Base-by-base conservation (phyloP, 2,888 invertebrate genomes). In the Caenorhabditis sp. region DNA sequence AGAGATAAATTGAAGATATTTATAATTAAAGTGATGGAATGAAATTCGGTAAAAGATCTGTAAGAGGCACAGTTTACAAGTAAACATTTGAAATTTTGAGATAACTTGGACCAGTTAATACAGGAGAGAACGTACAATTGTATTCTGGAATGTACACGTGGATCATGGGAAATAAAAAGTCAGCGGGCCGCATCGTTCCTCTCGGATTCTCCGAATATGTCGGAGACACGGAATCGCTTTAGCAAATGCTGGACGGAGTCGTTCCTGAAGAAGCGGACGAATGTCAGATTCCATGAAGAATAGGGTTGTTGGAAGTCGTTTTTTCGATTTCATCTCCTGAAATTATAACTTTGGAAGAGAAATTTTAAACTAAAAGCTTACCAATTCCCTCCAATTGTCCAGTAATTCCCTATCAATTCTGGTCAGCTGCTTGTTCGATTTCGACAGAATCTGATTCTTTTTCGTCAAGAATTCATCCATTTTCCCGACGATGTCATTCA, bases 241-340 rank as follows among this genome's bases (percentile, higher is more conserved):
- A 1, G 61, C 22, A 22, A 82, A 78, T 1, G 35, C 44, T 2
- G 77, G 72, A 15, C 76, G 69, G 2, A 82, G 62, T 11, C 72
- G 71, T 18, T 82, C 82, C 26, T 62, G 61, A 13, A 82, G 56
- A 22, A 72, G 32, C 0, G 77, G 82, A 4, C 72, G 71, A n/a
- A 82, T 72, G 35, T 82, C 82, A n/a, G 18, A 50, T 51, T 82
- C 82, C 2, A 82, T 32, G 51, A 64, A 82, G n/a, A 82, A 82
- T 6, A 78, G 28, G 1, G 28, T 47, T 0, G 77, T 68, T 6
- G 67, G 58, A 2, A 82, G 58, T 4, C 61, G 35, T n/a, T 62
- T 60, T 32, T 58, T 71, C 3, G 82, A 51, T 44, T 82, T 82
- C 2, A 26, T 8, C 18, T 80, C 80, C 78, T 78, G 56, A 35